These are phyloP conservation scores for Anastatus disparis DNA, from an alignment of 1,140 invertebrate species.

Conservation along the genomic window DNA sequence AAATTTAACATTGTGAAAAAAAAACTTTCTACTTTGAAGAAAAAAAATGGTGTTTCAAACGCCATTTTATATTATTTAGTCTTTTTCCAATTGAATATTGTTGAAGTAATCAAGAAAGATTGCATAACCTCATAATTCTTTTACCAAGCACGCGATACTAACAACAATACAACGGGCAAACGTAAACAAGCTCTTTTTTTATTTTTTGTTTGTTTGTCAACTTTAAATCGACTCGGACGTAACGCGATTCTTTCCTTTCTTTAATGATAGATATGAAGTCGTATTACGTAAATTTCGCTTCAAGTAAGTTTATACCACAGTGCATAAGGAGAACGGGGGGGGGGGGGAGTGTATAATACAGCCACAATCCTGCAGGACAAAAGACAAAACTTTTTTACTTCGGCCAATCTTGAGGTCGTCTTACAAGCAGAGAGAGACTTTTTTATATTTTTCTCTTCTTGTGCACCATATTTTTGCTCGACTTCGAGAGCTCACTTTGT, in stretches of 20 bases:
- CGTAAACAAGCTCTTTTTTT: background rate
- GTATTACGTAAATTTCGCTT: constrained; percentile 18
- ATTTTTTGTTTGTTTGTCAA: constrained; percentile 2
- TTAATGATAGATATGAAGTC: constrained; percentile 1
- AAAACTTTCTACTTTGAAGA: background rate
- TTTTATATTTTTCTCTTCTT: constrained; percentile 8
- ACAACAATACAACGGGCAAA: no score
- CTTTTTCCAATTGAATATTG: background rate
- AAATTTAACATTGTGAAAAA: background rate
- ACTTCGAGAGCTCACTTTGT: constrained; percentile 2
- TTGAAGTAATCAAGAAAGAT: background rate
- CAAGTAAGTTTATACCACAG: no score
- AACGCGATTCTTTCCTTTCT: constrained; percentile 11
- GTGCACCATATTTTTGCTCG: background rate
- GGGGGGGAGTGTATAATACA: no score
- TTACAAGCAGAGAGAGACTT: no score
- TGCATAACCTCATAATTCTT: background rate
- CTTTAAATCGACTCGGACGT: constrained; percentile 22
- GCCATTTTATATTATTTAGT: background rate
- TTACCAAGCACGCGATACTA: no score
- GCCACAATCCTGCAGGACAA: constrained; percentile 1
- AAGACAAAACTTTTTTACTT: constrained; percentile 12
- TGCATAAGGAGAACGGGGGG: background rate
- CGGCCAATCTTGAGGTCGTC: constrained; percentile 1
- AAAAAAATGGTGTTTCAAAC: background rate